Base-by-base conservation (phyloP, 2,888 invertebrate genomes). In the Leptogaster cylindrica region DNA sequence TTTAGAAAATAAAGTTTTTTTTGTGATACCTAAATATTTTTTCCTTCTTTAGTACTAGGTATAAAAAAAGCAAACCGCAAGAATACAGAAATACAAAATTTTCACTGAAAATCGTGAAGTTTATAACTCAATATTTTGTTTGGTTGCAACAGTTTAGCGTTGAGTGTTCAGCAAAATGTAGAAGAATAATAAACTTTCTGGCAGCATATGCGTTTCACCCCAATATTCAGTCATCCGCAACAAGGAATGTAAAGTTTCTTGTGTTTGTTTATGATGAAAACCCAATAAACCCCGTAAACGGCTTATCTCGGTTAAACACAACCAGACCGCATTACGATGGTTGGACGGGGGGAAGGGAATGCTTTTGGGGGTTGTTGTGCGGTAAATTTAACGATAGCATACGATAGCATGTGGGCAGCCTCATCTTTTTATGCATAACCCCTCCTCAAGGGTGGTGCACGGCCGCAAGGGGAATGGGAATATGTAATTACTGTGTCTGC, bases 261-360 rank as follows among this genome's bases (percentile, higher is more conserved):
- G 61, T 61, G 61, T 61, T 46, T 55, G 52, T 28, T 65, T 55
- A 31, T 50, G 66, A 66, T 33, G 41, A 69, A 64, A 64, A 64
- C 68, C 66, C 63, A 65, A 70, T 70, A 68, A 68, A 70, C 48
- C 63, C 67, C 63, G 51, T 51, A 55, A 67, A 65, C 41, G 51
- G 65, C 65, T 70, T 70, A 70, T 68, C 70, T 67, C 36, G 63
- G 66, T 67, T 67, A 65, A 70, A 65, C 68, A 68, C 69, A 69
- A 69, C 69, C 50, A 69, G 66, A 33, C 44, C 67, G 64, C 65
- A 64, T 69, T 67, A 66, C 48, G 10, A 20, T n/a, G 48, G 48
- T 51, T 18, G 14, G 28, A 16, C 18, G 5, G 28, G 61, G 61
- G 61, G n/a, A n/a, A n/a, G n/a, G 16, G 61, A 44, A 61, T 44